These are phyloP conservation scores for Listronotus oregonensis DNA, from an alignment of 1,140 invertebrate species.

Conservation along the genomic window DNA sequence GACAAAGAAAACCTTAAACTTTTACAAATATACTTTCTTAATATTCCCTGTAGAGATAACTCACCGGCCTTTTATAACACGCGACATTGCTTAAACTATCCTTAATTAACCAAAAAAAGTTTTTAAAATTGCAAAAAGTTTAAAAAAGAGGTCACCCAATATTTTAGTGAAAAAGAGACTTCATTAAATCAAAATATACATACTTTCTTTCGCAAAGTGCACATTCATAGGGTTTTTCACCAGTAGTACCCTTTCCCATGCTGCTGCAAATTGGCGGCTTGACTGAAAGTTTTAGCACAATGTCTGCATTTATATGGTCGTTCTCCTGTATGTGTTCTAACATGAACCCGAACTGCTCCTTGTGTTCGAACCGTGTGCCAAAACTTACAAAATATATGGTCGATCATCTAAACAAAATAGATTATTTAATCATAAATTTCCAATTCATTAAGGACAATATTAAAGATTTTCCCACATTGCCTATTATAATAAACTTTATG, in stretches of 20 bases:
- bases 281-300: conserved; percentile 45
- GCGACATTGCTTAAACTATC: neutral
- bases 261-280: conserved; percentile 55
- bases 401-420: conserved; percentile 48
- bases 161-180: too few species aligned
- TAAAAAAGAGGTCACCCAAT: too few species aligned
- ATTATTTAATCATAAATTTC: neutral
- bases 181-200: too few species aligned
- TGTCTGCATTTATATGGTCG: conserved; percentile 59
- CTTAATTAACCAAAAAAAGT: neutral
- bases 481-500: too few species aligned
- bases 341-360: conserved; percentile 44
- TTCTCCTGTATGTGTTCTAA: conserved; percentile 53
- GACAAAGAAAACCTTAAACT: too few species aligned
- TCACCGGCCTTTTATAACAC: too few species aligned
- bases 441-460: conserved; percentile 3
- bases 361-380: conserved; percentile 51
- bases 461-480: conserved; percentile 17
- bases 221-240: conserved; percentile 60
- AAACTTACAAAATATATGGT: conserved; percentile 53
- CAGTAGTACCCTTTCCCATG: conserved; percentile 58
- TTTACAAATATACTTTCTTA: too few species aligned
- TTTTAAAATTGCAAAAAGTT: too few species aligned
- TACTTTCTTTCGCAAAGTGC: conserved; percentile 54
- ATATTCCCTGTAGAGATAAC: too few species aligned